phyloP scores from a whole-genome alignment of 2,888 invertebrate genomes.

The Timema cristinae region DNA sequence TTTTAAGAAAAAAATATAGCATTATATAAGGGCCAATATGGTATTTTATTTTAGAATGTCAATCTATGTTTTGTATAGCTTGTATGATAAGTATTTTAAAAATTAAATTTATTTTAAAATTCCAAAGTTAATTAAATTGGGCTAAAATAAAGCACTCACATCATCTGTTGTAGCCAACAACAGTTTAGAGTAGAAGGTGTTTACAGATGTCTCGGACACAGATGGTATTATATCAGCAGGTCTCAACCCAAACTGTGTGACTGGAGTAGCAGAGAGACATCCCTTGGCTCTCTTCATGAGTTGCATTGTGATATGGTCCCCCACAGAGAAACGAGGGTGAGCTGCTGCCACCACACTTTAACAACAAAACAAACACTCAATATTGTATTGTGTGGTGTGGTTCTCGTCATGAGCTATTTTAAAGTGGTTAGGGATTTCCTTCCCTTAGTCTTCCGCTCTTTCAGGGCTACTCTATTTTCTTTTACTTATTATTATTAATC shows the following conservation, averaged over 20 bases:
- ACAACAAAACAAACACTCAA: too few species aligned
- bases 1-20: too few species aligned
- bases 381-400: too few species aligned
- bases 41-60: neutral
- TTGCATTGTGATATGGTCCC: slow-evolving; percentile 70
- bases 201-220: slow-evolving; percentile 49
- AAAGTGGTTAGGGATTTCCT: too few species aligned
- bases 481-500: too few species aligned
- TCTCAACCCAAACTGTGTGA: slow-evolving; percentile 38
- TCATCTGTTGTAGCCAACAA: slow-evolving; percentile 66
- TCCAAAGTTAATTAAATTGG: too few species aligned
- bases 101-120: neutral
- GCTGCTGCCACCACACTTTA: slow-evolving; percentile 58
- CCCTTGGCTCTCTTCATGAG: slow-evolving; percentile 81
- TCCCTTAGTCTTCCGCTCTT: too few species aligned
- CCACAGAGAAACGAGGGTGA: slow-evolving; percentile 53
- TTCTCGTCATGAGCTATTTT: too few species aligned
- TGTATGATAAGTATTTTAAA: neutral
- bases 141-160: too few species aligned
- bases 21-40: too few species aligned
- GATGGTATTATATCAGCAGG: slow-evolving; percentile 40
- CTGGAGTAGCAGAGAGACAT: slow-evolving; percentile 54
- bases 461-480: too few species aligned
- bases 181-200: slow-evolving; percentile 69
- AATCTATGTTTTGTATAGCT: neutral